These are phyloP conservation scores for Marasmarcha lunaedactyla DNA, from an alignment of 2,888 invertebrate species.

Conservation along the genomic window DNA sequence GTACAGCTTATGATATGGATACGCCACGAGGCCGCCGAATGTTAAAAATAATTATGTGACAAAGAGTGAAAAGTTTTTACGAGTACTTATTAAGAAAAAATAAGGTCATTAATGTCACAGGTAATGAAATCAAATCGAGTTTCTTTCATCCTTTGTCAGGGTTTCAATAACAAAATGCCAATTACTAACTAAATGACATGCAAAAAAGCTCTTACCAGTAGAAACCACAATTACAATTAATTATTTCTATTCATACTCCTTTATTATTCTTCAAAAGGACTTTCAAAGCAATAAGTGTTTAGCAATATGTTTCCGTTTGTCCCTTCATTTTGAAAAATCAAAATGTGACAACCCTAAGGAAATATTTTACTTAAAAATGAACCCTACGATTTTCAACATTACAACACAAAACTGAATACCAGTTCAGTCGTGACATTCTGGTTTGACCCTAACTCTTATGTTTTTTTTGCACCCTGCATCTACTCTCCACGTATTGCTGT, in stretches of 20 bases:
- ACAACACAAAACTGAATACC: no score
- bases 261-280: conserved; percentile 23
- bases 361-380: neutral
- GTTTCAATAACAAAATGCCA: conserved; percentile 10
- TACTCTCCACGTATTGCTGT: no score
- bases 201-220: conserved; percentile 14
- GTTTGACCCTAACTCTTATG: neutral
- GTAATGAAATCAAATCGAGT: neutral
- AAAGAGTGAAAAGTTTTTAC: no score
- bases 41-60: no score
- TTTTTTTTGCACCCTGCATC: no score
- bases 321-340: neutral
- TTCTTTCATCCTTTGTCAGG: neutral
- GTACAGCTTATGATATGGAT: no score
- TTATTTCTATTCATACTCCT: conserved; percentile 27
- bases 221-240: conserved; percentile 37
- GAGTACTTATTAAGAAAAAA: no score
- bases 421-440: neutral
- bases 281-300: conserved; percentile 34
- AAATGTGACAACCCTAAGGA: neutral
- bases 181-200: conserved; percentile 24
- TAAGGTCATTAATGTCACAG: conserved; percentile 5
- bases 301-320: conserved; percentile 34
- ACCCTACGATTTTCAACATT: neutral
- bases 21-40: no score